Evolutionary conservation across 2,888 invertebrate species (phyloP), one percentile per base, ranked within the genome.

Genomic region (Hecatera dysodea): DNA sequence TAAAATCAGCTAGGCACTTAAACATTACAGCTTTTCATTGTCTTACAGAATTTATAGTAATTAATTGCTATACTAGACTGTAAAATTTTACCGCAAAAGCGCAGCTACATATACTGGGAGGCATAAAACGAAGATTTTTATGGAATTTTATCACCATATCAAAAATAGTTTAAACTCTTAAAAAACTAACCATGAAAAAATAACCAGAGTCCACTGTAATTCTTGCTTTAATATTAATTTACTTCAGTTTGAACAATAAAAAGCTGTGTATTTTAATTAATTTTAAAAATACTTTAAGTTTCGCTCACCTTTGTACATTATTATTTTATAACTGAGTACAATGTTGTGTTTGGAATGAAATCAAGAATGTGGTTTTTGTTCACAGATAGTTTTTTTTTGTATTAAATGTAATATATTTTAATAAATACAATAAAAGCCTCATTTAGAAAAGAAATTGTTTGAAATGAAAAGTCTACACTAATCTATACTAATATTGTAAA

Each of bases 1-100:
- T 39, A 1, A 46, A n/a, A 65, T 46, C 46, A 12, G 22, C 33
- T 17, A 44, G 15, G 24, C 5, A 48, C 12, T 22, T 12, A 60
- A 11, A 27, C 24, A 11, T 50, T 44, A 50, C 53, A 22, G 19
- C 11, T 39, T 61, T 56, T 22, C 12, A 56, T 56, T 39, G 12
- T 46, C 11, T 71, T 46, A 57, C 9, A 27, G 48, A 63, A 67
- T 55, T 55, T 24, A 72, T 55, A 24, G 24, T 44, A 33, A 46
- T 60, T 66, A 44, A 57, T 48, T 75, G 50, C 55, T 59, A 53
- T 62, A 61, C 22, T 22, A 27, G 15, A 53, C 70, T 12, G 70
- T 75, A 39, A 70, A 33, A 70, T 3, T 24, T 39, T 29, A 46
- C 61, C 46, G n/a, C 60, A 29, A 42, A 56, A 48, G 5, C 22